phyloP scores from a whole-genome alignment of 1,140 invertebrate genomes.

The Atta cephalotes region DNA sequence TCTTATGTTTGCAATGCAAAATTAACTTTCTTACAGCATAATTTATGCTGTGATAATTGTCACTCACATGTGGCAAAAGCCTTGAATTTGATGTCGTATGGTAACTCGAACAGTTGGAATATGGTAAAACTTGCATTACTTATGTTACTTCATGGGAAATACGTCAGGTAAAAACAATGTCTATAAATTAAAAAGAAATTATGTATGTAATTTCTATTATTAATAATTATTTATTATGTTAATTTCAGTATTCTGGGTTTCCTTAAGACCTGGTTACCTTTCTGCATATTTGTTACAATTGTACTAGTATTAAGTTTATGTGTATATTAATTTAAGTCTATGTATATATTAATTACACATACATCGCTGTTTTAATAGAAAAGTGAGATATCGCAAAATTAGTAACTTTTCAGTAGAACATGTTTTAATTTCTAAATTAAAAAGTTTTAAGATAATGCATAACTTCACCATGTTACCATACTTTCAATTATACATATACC shows the following conservation, averaged over 20 bases:
- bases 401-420: too few species aligned
- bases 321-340: slow-evolving; percentile 4
- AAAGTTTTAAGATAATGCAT: too few species aligned
- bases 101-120: slow-evolving; percentile 93
- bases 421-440: too few species aligned
- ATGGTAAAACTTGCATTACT: slow-evolving; percentile 96
- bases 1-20: background rate
- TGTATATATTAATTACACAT: background rate
- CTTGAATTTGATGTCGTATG: slow-evolving; percentile 97
- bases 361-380: background rate
- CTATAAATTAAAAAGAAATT: background rate
- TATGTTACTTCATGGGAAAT: slow-evolving; percentile 93
- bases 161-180: slow-evolving; percentile 90
- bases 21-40: slow-evolving; percentile 90
- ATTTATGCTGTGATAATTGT: slow-evolving; percentile 98
- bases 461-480: too few species aligned
- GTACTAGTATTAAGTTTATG: slow-evolving; percentile 20
- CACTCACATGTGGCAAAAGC: slow-evolving; percentile 99
- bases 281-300: slow-evolving; percentile 88
- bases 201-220: background rate
- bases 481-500: too few species aligned
- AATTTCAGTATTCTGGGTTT: slow-evolving; percentile 90
- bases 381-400: too few species aligned
- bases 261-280: slow-evolving; percentile 96
- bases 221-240: slow-evolving; percentile 68